Conservation (phyloP, 64 coral and sea anemone genomes). For the Cladopsammia gracilis region DNA sequence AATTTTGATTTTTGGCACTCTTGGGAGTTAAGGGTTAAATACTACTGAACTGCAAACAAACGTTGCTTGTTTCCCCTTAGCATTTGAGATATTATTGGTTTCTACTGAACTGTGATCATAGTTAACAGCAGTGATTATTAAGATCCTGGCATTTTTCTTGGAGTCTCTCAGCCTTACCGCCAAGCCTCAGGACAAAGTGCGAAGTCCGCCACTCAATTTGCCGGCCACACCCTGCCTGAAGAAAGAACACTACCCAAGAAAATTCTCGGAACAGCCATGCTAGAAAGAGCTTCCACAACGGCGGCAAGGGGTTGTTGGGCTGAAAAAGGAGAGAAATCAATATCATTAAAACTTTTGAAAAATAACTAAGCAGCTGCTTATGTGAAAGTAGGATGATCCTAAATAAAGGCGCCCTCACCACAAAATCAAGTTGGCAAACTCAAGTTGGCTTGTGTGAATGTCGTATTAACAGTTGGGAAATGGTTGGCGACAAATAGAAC, state of each 20-base stretch:
- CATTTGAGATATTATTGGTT: not conserved
- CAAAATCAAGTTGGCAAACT: too few species aligned
- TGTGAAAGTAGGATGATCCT: too few species aligned
- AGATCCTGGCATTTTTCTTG: slow-evolving; percentile 72
- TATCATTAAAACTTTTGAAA: not conserved
- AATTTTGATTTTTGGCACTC: too few species aligned
- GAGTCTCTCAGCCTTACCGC: slow-evolving; percentile 93
- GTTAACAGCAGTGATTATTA: slow-evolving; percentile 68
- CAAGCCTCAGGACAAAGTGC: slow-evolving; percentile 81
- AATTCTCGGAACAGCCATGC: slow-evolving; percentile 94
- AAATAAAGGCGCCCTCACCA: too few species aligned
- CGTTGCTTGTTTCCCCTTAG: not conserved
- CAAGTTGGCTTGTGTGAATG: too few species aligned
- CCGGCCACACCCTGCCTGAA: slow-evolving; percentile 88
- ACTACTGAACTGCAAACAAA: too few species aligned
- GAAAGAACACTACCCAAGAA: slow-evolving; percentile 82
- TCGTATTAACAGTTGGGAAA: too few species aligned
- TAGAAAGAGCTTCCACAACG: slow-evolving; percentile 82
- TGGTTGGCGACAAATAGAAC: too few species aligned
- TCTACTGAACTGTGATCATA: not conserved
- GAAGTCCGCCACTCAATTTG: slow-evolving; percentile 94
- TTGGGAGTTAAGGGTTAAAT: too few species aligned
- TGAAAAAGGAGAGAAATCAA: slow-evolving; percentile 1
- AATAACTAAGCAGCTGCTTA: not conserved
- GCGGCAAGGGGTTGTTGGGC: slow-evolving; percentile 81